Conservation (phyloP, 2,113 vertebrate species). For the Callionymus lyra region DNA sequence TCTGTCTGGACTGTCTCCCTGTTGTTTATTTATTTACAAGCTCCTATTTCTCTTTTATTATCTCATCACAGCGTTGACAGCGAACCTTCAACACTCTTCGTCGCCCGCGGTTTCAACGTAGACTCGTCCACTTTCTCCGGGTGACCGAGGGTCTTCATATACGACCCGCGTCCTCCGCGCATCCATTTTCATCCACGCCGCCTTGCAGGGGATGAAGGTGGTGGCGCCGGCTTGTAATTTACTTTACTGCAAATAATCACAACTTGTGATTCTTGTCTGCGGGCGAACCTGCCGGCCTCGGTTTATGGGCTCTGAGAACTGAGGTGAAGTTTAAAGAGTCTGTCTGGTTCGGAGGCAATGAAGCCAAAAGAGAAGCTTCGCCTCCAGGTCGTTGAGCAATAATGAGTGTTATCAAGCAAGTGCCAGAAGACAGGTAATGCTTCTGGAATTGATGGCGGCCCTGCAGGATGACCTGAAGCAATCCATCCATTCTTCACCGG, state of each 20-base stretch:
- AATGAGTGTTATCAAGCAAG: constrained; percentile 58
- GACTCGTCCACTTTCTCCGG: constrained; percentile 22
- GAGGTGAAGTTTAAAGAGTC: constrained; percentile 21
- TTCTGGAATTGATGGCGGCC: constrained; percentile 52
- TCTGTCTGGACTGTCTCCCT: too few species aligned
- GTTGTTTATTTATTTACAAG: too few species aligned
- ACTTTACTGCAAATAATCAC: constrained; percentile 54
- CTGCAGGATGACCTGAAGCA: constrained; percentile 47
- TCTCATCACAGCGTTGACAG: constrained; percentile 32
- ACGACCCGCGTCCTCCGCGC: constrained; percentile 30
- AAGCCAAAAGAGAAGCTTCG: constrained; percentile 38
- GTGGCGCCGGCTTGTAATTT: constrained; percentile 48
- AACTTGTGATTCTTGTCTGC: constrained; percentile 45
- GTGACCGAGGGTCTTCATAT: constrained; percentile 58
- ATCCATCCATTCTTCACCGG: constrained; percentile 39
- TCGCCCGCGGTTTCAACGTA: constrained; percentile 31
- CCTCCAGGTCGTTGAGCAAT: constrained; percentile 49
- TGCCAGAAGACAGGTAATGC: constrained; percentile 49
- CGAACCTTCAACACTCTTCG: constrained; percentile 32
- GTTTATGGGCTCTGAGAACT: constrained; percentile 45
- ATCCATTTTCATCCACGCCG: constrained; percentile 25
- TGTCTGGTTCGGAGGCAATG: constrained; percentile 30
- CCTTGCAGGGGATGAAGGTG: constrained; percentile 15
- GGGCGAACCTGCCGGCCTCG: constrained; percentile 36
- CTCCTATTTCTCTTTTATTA: constrained; percentile 26